Percentiles rank a stretch among this genome's conserved stretches.
These are phyloP conservation scores for Cochlearius cochlearius DNA, from an alignment of 2,113 vertebrate genomes.

Conservation along the genomic window DNA sequence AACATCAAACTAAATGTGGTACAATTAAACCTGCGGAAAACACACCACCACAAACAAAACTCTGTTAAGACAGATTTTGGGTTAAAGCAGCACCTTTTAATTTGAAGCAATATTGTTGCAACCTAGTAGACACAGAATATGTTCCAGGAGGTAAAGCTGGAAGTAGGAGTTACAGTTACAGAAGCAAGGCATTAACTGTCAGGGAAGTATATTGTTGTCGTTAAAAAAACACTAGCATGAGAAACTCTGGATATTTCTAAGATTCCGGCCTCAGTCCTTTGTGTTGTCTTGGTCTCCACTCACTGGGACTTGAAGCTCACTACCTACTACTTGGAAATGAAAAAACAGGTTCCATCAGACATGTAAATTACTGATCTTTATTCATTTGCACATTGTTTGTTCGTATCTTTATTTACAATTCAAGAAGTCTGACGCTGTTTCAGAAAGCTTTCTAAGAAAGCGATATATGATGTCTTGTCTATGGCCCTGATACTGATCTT, in stretches of 20 bases:
- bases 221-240: neutral
- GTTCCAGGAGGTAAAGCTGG: neutral
- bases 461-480: neutral
- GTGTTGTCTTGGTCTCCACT: neutral
- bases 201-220: neutral
- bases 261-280: neutral
- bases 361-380: neutral
- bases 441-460: neutral
- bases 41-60: neutral
- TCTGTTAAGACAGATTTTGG: neutral
- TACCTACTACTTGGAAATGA: neutral
- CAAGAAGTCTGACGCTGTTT: neutral
- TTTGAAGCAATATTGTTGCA: neutral
- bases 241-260: neutral
- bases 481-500: neutral
- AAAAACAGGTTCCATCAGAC: neutral
- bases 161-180: neutral
- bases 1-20: neutral
- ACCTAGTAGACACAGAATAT: neutral
- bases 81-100: neutral
- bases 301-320: neutral
- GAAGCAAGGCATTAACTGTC: neutral
- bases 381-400: neutral
- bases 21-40: constrained; percentile 8
- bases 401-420: neutral